These are phyloP conservation scores for Zingel zingel DNA, from an alignment of 2,113 vertebrate genomes.

Conservation along the genomic window DNA sequence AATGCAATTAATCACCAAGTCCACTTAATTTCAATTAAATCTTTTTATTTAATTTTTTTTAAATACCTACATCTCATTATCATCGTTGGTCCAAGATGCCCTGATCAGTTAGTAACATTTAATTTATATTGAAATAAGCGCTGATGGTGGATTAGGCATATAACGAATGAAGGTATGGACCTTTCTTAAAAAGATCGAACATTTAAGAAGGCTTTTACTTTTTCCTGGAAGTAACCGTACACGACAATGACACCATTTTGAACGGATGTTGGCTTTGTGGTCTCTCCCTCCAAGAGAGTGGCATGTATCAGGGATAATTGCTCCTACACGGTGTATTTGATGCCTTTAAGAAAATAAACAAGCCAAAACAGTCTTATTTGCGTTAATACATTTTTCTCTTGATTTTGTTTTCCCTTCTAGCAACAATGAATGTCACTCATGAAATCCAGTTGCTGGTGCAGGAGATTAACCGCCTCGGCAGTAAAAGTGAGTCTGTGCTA, in stretches of 20 bases:
- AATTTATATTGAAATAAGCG: not conserved
- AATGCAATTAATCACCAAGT: not conserved
- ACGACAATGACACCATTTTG: not conserved
- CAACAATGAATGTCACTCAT: slow-evolving; percentile 91
- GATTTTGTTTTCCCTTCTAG: slow-evolving; percentile 46
- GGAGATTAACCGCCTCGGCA: slow-evolving; percentile 94
- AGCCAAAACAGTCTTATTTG: not conserved
- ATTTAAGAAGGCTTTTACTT: not conserved
- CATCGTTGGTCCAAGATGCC: not conserved
- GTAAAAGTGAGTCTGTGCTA: slow-evolving; percentile 87
- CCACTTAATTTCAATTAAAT: not conserved
- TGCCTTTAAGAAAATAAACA: not conserved
- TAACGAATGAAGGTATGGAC: not conserved
- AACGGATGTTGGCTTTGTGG: not conserved
- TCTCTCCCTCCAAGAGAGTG: not conserved
- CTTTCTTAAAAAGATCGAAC: fast-evolving
- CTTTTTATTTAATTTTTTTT: too few species aligned
- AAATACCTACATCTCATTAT: not conserved
- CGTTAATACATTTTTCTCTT: not conserved
- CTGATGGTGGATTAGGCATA: not conserved
- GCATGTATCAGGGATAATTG: not conserved
- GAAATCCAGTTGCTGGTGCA: slow-evolving; percentile 90
- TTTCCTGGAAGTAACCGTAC: not conserved
- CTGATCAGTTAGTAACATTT: not conserved
- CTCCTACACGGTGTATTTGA: not conserved